Evolutionary conservation across 2,113 vertebrate species (phyloP).

Genomic region (Rhynchopsitta pachyrhyncha): DNA sequence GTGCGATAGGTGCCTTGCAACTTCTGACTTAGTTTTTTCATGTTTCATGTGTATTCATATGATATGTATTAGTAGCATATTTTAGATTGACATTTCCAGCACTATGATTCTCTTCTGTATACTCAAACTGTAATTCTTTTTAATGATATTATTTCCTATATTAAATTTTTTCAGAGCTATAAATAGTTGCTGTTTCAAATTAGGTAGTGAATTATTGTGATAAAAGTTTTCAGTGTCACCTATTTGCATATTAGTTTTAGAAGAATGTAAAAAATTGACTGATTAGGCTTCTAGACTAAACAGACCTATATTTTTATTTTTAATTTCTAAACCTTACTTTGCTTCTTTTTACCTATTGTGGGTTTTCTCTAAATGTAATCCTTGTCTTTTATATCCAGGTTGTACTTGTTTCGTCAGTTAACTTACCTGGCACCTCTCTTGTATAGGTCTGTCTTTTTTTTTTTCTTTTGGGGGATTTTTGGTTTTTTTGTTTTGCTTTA

Average conservation of each 20-base stretch:
- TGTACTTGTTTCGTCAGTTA: not conserved
- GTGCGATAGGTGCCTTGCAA: conserved; percentile 62
- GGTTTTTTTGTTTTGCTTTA: no score
- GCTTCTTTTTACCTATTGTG: not conserved
- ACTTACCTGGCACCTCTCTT: not conserved
- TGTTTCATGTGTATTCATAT: not conserved
- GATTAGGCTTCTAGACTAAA: not conserved
- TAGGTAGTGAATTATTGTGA: not conserved
- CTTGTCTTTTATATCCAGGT: not conserved
- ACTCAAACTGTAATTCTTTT: not conserved
- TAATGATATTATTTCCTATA: not conserved
- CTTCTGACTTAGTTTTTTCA: conserved; percentile 26
- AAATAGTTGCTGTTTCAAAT: not conserved
- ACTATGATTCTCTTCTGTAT: not conserved
- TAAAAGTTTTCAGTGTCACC: conserved; percentile 36
- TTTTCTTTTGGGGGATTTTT: no score
- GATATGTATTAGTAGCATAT: not conserved
- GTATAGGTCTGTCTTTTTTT: not conserved
- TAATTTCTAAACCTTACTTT: not conserved
- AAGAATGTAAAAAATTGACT: not conserved
- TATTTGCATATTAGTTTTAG: conserved; percentile 42
- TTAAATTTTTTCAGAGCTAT: not conserved
- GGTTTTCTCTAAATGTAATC: conserved; percentile 10
- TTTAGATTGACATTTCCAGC: not conserved
- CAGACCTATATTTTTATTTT: not conserved